Evolutionary conservation across 2,797 vertebrate genomes (phyloP), one percentile per base, ranked within the genome.

Genomic region (Aythya fuligula): DNA sequence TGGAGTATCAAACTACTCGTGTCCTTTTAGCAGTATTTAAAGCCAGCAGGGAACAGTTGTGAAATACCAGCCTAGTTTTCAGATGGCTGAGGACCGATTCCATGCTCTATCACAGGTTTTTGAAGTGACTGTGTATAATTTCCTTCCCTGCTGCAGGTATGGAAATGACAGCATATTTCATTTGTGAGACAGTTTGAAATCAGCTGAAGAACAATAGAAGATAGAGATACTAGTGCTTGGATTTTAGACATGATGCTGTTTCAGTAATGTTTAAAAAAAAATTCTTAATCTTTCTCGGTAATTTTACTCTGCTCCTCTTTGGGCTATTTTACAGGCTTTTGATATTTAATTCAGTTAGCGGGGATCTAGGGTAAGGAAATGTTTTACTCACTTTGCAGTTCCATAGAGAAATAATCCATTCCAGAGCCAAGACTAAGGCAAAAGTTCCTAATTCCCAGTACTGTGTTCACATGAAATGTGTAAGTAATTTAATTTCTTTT

Each of bases 401-500:
- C 82, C 72, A 62, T 28, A 72, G 78, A 75, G 76, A 62, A 86
- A 81, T 51, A 14, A 27, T 87, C 74, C 60, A 34, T 76, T 43
- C 47, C 58, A 85, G 43, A 79, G 21, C 43, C 64, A 91, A 65
- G 69, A 76, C 47, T 60, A 32, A 72, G 75, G 32, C 38, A 72
- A n/a, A 22, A 70, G 56, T 45, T 92, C 62, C 58, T 3, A 7
- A 66, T 53, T 86, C 58, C 70, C 58, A 70, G 15, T 60, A 79
- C 76, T 88, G 34, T 64, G 56, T 51, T 89, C 47, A 51, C 16
- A 75, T 66, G 70, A 85, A 87, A 78, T 47, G 58, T 87, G 39
- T 30, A 56, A 94, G 78, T 93, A 90, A 89, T 94, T 94, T 85
- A 85, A 87, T 45, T 74, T 77, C 36, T 65, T 83, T 85, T 73